Percentiles rank a stretch among this genome's conserved stretches.
phyloP scores from a whole-genome alignment of 2,888 invertebrate species.

The Frankliniella intonsa region DNA sequence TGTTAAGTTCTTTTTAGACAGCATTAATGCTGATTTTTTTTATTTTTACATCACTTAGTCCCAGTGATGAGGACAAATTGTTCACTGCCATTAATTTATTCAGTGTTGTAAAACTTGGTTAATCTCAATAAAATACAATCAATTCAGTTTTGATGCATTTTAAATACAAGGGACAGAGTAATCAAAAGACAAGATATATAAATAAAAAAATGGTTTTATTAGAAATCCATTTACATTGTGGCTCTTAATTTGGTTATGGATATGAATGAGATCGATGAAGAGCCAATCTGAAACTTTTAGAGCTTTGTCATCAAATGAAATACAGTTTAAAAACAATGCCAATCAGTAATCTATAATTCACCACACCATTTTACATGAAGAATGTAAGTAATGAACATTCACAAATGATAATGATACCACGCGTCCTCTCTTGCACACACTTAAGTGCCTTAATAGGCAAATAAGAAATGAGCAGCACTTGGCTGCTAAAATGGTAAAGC shows the following conservation, averaged over 20 bases:
- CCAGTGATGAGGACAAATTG: neutral
- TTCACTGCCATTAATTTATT: slow-evolving; percentile 30
- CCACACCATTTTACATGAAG: neutral
- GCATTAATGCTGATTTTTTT: too few relatives aligned
- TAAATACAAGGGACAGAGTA: neutral
- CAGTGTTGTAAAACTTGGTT: slow-evolving; percentile 10
- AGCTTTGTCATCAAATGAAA: neutral
- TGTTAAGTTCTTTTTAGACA: too few relatives aligned
- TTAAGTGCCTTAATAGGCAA: neutral
- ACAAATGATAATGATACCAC: slow-evolving; percentile 21
- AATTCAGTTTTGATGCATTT: neutral
- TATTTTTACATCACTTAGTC: neutral
- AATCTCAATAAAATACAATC: neutral
- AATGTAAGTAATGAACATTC: neutral
- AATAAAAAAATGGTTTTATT: slow-evolving; percentile 28
- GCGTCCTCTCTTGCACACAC: neutral
- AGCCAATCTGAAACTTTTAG: neutral
- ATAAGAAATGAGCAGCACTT: neutral
- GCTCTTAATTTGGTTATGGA: slow-evolving; percentile 19
- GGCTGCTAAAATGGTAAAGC: slow-evolving; percentile 4
- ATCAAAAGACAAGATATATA: neutral
- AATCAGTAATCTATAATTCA: neutral
- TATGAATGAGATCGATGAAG: slow-evolving; percentile 23
- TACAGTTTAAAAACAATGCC: neutral
- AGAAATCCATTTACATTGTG: slow-evolving; percentile 6